Conservation (phyloP, 2,888 invertebrate species). For the Lasioglossum malachurum region DNA sequence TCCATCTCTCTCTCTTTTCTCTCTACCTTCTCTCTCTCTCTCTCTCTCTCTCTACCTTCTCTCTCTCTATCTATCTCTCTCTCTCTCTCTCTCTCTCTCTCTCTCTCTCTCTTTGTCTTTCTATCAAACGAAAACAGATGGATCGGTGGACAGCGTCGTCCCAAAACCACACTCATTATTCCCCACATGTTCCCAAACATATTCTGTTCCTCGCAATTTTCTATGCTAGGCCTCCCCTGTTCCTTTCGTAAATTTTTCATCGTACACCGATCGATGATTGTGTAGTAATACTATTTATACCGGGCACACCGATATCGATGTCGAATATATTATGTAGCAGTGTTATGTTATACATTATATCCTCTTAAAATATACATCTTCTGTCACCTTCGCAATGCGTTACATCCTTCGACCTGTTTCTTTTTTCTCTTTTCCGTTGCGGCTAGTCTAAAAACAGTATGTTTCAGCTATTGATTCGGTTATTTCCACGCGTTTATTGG, state of each 20-base stretch:
- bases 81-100: not conserved
- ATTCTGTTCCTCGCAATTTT: not conserved
- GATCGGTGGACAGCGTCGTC: constrained; percentile 18
- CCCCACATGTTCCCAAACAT: not conserved
- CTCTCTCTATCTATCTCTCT: no score
- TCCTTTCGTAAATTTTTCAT: constrained; percentile 10
- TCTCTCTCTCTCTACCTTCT: not conserved
- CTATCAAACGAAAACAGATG: not conserved
- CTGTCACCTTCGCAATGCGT: not conserved
- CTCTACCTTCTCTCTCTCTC: not conserved
- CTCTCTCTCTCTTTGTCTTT: not conserved
- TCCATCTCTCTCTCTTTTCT: not conserved
- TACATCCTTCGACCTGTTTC: not conserved
- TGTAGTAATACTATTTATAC: constrained; percentile 14
- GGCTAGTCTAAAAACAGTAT: not conserved
- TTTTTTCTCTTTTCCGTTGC: not conserved
- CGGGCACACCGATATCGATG: not conserved
- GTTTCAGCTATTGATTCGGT: constrained; percentile 10
- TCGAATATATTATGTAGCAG: constrained; percentile 9
- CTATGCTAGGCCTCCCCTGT: not conserved
- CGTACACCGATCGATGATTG: constrained; percentile 8
- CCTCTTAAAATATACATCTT: not conserved
- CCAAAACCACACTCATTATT: not conserved
- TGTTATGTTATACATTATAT: constrained; percentile 6
- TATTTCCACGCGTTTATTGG: constrained; percentile 4